Conservation (phyloP, 2,888 invertebrate genomes). For the Girardia tigrina region DNA sequence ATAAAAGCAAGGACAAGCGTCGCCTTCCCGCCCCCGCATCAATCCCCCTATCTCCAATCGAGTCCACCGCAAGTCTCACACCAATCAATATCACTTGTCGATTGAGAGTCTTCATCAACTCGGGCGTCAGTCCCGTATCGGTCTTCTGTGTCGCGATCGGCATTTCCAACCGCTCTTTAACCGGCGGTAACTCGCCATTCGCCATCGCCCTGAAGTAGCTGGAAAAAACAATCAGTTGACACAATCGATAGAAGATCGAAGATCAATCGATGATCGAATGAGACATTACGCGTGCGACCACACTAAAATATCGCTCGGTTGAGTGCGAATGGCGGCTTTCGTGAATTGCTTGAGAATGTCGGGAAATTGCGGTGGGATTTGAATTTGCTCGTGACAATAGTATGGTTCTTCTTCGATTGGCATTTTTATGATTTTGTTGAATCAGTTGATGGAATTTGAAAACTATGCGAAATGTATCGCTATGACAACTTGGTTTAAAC, state of each 20-base stretch:
- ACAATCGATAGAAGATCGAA: no score
- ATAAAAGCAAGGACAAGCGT: no score
- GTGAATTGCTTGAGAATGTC: conserved; percentile 71
- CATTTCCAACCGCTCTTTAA: conserved; percentile 59
- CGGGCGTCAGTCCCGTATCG: conserved; percentile 64
- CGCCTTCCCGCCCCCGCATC: no score
- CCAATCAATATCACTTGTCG: no score
- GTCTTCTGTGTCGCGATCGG: conserved; percentile 50
- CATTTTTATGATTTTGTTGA: no score
- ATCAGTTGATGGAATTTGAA: no score
- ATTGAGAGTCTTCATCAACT: conserved; percentile 64
- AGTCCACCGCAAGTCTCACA: no score
- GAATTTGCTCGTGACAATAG: conserved; percentile 69
- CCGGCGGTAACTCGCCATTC: conserved; percentile 64
- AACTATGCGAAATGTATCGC: no score
- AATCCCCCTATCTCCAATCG: no score
- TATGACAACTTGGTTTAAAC: no score
- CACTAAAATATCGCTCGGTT: conserved; percentile 68
- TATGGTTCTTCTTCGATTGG: conserved; percentile 56
- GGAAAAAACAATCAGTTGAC: neutral
- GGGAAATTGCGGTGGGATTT: conserved; percentile 68
- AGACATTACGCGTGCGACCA: conserved; percentile 59
- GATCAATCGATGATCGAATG: no score
- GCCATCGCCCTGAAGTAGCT: conserved; percentile 63
- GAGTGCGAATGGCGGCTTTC: conserved; percentile 76